phyloP scores from a whole-genome alignment of 2,888 invertebrate species.

The Osmoderma eremita region DNA sequence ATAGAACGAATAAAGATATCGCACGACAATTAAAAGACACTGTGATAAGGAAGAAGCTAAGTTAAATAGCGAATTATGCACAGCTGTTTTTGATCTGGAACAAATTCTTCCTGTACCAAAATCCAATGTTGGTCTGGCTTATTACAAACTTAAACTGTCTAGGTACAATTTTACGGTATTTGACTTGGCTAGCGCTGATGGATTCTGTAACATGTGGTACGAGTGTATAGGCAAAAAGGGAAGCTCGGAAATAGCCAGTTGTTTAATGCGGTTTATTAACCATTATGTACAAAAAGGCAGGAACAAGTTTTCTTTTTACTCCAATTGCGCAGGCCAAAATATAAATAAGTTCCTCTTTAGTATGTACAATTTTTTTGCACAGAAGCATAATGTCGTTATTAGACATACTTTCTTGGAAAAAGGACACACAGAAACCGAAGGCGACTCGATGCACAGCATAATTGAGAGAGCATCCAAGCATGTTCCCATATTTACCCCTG shows the following conservation, averaged over 20 bases:
- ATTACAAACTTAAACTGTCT: conserved; percentile 48
- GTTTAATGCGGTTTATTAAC: neutral
- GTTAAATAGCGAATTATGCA: too few species aligned
- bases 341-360: too few species aligned
- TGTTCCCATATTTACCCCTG: neutral
- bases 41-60: too few species aligned
- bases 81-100: too few species aligned
- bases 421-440: neutral
- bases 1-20: conserved; percentile 48
- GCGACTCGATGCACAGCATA: neutral
- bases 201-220: conserved; percentile 49
- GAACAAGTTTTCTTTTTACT: too few species aligned
- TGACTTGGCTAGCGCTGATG: conserved; percentile 23
- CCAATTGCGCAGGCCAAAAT: too few species aligned
- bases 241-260: neutral
- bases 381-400: too few species aligned
- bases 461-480: neutral
- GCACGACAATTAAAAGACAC: too few species aligned
- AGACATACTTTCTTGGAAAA: too few species aligned
- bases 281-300: neutral
- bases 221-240: conserved; percentile 8
- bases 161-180: conserved; percentile 46
- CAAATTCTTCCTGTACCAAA: too few species aligned
- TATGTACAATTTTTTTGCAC: too few species aligned
- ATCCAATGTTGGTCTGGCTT: conserved; percentile 41